Evolutionary conservation across 2,113 vertebrate genomes (phyloP).

Genomic region (Misgurnus mizolepis): DNA sequence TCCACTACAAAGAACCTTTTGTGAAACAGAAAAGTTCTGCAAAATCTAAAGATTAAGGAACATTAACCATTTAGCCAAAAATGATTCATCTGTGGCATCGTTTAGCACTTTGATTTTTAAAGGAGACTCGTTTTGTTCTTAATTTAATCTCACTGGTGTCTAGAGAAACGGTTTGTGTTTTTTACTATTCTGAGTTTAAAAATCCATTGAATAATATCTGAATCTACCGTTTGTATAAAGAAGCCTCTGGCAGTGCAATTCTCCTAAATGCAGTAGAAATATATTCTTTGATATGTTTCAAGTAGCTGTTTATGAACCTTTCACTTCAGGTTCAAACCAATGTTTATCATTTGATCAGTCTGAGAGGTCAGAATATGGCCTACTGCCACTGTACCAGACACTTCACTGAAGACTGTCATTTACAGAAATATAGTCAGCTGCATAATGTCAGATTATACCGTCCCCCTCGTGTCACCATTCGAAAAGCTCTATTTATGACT

Average conservation of each 20-base stretch:
- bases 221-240: conserved; percentile 28
- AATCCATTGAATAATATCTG: conserved; percentile 28
- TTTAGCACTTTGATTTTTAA: no score
- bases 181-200: not conserved
- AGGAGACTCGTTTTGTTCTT: no score
- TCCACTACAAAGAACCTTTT: no score
- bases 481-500: conserved; percentile 65
- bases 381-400: conserved; percentile 64
- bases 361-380: conserved; percentile 67
- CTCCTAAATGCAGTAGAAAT: conserved; percentile 37
- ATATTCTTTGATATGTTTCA: conserved; percentile 69
- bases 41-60: no score
- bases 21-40: no score
- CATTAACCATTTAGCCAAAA: no score
- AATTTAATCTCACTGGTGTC: no score
- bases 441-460: conserved; percentile 76
- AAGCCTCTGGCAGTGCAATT: conserved; percentile 27
- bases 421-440: conserved; percentile 69
- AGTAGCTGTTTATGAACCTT: conserved; percentile 68
- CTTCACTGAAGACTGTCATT: conserved; percentile 69
- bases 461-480: conserved; percentile 66
- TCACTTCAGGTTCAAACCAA: conserved; percentile 68
- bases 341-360: conserved; percentile 71
- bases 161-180: no score
- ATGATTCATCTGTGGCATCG: no score